These are phyloP conservation scores for Cheilosia soror DNA, from an alignment of 2,888 invertebrate genomes.

Conservation along the genomic window DNA sequence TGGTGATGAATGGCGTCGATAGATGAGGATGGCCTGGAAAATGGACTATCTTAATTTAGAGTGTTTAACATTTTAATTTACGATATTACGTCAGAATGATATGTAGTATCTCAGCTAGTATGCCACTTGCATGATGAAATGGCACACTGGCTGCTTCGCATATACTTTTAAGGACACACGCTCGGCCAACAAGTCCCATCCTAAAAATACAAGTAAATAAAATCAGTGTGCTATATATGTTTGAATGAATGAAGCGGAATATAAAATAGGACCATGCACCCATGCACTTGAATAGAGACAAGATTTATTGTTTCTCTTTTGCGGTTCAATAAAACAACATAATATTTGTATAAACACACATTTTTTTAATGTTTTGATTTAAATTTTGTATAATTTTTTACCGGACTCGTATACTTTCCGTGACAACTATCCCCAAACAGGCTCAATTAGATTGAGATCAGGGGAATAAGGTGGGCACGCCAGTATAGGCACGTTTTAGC, in stretches of 20 bases:
- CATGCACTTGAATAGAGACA: too few relatives aligned
- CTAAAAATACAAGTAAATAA: slow-evolving; percentile 80
- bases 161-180: slow-evolving; percentile 90
- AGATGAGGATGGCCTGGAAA: slow-evolving; percentile 88
- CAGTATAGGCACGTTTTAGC: too few relatives aligned
- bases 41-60: not conserved
- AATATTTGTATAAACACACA: too few relatives aligned
- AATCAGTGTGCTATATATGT: not conserved
- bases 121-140: slow-evolving; percentile 88
- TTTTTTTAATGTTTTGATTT: too few relatives aligned
- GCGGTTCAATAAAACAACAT: too few relatives aligned
- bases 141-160: slow-evolving; percentile 90
- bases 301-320: too few relatives aligned
- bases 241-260: not conserved
- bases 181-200: slow-evolving; percentile 87
- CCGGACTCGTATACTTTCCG: too few relatives aligned
- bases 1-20: slow-evolving; percentile 87
- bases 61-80: not conserved
- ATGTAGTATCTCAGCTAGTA: slow-evolving; percentile 90
- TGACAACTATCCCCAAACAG: too few relatives aligned
- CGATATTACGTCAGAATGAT: slow-evolving; percentile 89
- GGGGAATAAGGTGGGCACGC: too few relatives aligned
- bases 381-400: too few relatives aligned
- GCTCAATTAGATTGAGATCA: too few relatives aligned
- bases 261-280: too few relatives aligned